phyloP scores from a whole-genome alignment of 2,797 vertebrate species.

The Bovichtus variegatus region DNA sequence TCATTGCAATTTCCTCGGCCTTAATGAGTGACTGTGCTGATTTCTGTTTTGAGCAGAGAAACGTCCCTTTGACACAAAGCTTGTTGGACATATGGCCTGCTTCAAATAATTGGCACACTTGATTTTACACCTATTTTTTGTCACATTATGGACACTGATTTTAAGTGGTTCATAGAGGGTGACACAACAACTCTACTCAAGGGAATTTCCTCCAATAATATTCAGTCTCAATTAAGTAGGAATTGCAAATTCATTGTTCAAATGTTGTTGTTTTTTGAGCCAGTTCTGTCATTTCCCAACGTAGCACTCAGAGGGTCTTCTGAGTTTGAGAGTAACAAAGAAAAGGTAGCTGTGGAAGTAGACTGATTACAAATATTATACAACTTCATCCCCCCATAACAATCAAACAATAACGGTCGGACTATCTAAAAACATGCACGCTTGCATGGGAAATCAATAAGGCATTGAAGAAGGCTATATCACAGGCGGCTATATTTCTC shows the following conservation, averaged over 20 bases:
- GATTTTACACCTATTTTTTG: not conserved
- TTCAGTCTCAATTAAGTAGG: not conserved
- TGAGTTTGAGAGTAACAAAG: not conserved
- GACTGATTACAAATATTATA: not conserved
- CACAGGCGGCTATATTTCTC: not conserved
- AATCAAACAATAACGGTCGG: not conserved
- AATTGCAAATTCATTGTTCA: not conserved
- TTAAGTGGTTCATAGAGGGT: not conserved
- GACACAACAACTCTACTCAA: not conserved
- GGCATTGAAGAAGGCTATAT: no score
- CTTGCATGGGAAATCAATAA: not conserved
- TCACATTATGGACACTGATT: not conserved
- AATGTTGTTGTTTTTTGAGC: no score
- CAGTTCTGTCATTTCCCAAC: no score
- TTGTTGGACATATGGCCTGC: slow-evolving; percentile 3
- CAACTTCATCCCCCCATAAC: not conserved
- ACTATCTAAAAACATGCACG: not conserved
- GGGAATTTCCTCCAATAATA: not conserved
- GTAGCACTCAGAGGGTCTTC: not conserved
- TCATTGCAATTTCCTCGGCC: slow-evolving; percentile 67
- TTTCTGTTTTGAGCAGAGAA: slow-evolving; percentile 16
- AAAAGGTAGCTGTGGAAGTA: slow-evolving; percentile 13
- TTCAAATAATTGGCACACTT: not conserved
- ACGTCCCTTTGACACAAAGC: slow-evolving; percentile 15
- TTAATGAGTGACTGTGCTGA: slow-evolving; percentile 44